Base-by-base conservation (phyloP, 2,888 invertebrate genomes). In the Lobophora halterata region DNA sequence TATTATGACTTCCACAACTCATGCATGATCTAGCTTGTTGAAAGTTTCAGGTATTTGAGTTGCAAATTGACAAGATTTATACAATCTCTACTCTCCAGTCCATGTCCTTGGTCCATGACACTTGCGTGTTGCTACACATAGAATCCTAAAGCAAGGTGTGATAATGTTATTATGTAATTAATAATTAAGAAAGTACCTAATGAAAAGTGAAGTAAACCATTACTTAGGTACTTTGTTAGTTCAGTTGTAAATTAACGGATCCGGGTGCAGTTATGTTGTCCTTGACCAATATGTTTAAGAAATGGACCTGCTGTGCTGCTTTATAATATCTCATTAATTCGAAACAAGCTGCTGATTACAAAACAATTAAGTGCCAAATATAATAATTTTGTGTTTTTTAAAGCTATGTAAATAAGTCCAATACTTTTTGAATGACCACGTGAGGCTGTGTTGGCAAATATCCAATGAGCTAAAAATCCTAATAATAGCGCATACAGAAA, bases 391-490 rank as follows among this genome's bases (percentile, higher is more conserved):
- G 16, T 17, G 21, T 34, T 14, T 25, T 23, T 37, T 33, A n/a
- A n/a, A n/a, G n/a, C 26, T 30, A 18, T 30, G 33, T 2, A 11
- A 55, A 42, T 49, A 58, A 61, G 64, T 58, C 59, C 49, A 58
- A 55, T 58, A 62, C 64, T 65, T 64, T 68, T 66, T 62, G 37
- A 64, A 61, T 47, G 56, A 66, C 65, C 76, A 76, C 75, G 73
- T 75, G 77, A 78, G 58, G 50, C 46, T 65, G 52, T 40, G 46
- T 65, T 87, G 87, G 87, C 86, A 71, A 57, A 61, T 53, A 48
- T 78, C 87, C 87, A 87, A 70, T 61, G 66, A 62, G 71, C 81
- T 77, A 76, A 82, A 83, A 80, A 72, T 64, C 76, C 86, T 85
- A 85, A 79, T 78, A 83, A 78, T 86, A 86, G 81, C 72, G 57